A percentile compares a stretch with the other conserved stretches of the same genome.
Conservation (phyloP, 1,140 invertebrate species). For the Drepana arcuata region DNA sequence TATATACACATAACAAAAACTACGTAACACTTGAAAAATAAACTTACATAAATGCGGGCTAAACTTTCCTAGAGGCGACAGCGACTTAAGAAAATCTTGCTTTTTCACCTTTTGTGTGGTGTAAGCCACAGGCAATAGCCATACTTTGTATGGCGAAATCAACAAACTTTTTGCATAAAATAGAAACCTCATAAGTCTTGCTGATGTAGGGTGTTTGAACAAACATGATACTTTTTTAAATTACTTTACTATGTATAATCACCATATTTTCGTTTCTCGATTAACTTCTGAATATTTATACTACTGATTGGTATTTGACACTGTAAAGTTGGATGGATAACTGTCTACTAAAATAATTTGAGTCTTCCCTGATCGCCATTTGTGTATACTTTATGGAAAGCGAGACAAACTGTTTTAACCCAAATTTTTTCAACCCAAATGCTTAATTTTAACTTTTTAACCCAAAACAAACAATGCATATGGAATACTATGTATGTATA, state of each 20-base stretch:
- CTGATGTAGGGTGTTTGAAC: neutral
- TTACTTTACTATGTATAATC: too few species aligned
- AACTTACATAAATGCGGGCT: constrained; percentile 59
- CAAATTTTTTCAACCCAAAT: neutral
- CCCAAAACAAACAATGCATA: neutral
- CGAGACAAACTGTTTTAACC: neutral
- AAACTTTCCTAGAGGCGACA: constrained; percentile 52
- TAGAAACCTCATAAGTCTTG: neutral
- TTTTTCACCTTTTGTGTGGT: constrained; percentile 28
- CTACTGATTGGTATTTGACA: too few species aligned
- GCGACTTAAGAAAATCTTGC: constrained; percentile 51
- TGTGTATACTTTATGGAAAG: too few species aligned
- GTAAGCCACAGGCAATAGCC: constrained; percentile 4
- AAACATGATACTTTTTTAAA: neutral
- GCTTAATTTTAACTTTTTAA: neutral
- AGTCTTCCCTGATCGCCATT: too few species aligned
- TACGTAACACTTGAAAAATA: constrained; percentile 57
- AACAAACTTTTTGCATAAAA: neutral
- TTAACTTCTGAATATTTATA: too few species aligned
- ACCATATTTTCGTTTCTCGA: too few species aligned
- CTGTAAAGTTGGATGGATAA: too few species aligned
- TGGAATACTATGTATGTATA: neutral
- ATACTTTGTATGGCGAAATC: neutral
- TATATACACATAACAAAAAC: constrained; percentile 37
- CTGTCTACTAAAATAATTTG: neutral